Evolutionary conservation across 2,797 vertebrate species (phyloP), one percentile per base, ranked within the genome.

Genomic region (Pelochelys cantorii): DNA sequence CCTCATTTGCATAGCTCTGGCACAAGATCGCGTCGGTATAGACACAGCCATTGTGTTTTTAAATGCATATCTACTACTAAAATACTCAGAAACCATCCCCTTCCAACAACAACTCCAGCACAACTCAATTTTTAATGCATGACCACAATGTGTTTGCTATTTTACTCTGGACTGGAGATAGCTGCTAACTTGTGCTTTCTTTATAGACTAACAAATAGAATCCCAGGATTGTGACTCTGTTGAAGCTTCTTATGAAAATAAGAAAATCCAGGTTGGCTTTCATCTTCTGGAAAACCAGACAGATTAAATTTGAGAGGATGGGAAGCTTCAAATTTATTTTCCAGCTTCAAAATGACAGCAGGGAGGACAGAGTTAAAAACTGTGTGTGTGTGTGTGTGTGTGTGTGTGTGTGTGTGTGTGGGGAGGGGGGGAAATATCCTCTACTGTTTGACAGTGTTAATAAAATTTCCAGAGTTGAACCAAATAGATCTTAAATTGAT

Each of bases 231-330:
- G 79, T 85, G 60, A 25, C 74, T 84, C 37, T 81, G 90, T 92
- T 87, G 29, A 82, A 93, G 62, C 53, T 12, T 79, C 92, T 95
- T 55, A 71, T 89, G 9, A 5, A 57, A 89, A 81, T 79, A 89
- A 11, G 20, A 86, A 96, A 95, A 90, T 81, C 56, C 86, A 48
- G 3, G n/a, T 71, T 92, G 81, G 48, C 14, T 95, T 93, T 90
- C 81, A 48, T 71, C 82, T 52, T 93, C 27, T 85, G 68, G 86
- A 88, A 93, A 90, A 86, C 7, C 52, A 80, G 15, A 88, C 78
- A 23, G 60, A 57, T 83, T 52, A 92, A 93, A 87, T 57, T 57
- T 29, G 34, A 34, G 75, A 90, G 29, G 78, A 52, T 75, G 42
- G 79, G 56, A 77, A 56, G 2, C 59, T 71, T 68, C 71, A 62